These are phyloP conservation scores for Geothlypis trichas DNA, from an alignment of 2,113 vertebrate species.

Conservation along the genomic window DNA sequence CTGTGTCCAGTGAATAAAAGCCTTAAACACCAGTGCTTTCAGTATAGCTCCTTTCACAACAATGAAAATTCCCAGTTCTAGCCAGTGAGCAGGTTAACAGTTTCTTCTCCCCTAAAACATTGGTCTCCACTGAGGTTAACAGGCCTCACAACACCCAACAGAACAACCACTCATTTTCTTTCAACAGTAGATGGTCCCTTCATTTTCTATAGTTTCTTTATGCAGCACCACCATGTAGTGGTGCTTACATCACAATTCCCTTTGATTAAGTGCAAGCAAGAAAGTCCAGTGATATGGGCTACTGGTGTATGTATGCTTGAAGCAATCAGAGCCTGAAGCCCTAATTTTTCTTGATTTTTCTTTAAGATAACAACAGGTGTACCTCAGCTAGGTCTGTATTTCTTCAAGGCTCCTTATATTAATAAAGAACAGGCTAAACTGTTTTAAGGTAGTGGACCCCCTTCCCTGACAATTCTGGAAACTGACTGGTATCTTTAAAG, in stretches of 20 bases:
- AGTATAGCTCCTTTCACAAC: neutral
- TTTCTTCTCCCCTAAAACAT: neutral
- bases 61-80: neutral
- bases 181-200: neutral
- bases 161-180: neutral
- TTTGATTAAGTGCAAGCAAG: neutral
- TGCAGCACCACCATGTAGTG: neutral
- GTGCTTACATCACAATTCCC: neutral
- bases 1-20: neutral
- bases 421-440: neutral
- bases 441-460: neutral
- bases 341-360: neutral
- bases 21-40: neutral
- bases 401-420: neutral
- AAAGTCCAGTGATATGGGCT: neutral
- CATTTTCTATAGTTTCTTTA: neutral
- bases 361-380: neutral
- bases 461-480: neutral
- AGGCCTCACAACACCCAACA: neutral
- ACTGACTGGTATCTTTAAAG: neutral
- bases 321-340: neutral
- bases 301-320: neutral
- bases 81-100: accelerated
- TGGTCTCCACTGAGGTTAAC: neutral
- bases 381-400: neutral